Evolutionary conservation across 2,113 vertebrate genomes (phyloP).

Genomic region (Litocranius walleri): DNA sequence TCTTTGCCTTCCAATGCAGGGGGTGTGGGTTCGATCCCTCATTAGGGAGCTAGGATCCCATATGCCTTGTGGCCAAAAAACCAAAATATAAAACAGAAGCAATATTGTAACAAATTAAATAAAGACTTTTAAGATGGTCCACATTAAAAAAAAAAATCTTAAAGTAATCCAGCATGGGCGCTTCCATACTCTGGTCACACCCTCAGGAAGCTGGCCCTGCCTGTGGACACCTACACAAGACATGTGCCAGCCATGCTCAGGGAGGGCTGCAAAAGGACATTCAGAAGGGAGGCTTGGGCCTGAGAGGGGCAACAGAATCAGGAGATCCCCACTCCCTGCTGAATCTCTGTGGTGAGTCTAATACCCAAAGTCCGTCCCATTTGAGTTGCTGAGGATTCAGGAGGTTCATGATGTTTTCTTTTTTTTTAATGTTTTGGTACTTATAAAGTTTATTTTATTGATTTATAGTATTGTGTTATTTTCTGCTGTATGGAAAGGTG

Average conservation of each 20-base stretch:
- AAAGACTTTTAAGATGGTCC: not conserved
- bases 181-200: not conserved
- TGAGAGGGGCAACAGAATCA: not conserved
- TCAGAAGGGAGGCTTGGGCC: not conserved
- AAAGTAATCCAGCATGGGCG: not conserved
- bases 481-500: not conserved
- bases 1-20: not conserved
- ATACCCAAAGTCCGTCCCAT: not conserved
- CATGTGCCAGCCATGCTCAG: not conserved
- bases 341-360: not conserved
- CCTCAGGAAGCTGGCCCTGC: not conserved
- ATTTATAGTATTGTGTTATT: not conserved
- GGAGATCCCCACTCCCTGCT: not conserved
- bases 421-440: not conserved
- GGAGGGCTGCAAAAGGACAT: not conserved
- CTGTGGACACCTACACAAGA: not conserved
- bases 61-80: not conserved
- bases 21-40: not conserved
- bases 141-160: not conserved
- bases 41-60: not conserved
- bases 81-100: not conserved
- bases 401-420: not conserved
- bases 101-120: not conserved
- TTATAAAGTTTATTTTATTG: not conserved
- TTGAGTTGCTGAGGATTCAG: not conserved